Evolutionary conservation across 30 jellyfish, hydroid and myxozoan genomes (phyloP).

Genomic region (Hydra vulgaris): DNA sequence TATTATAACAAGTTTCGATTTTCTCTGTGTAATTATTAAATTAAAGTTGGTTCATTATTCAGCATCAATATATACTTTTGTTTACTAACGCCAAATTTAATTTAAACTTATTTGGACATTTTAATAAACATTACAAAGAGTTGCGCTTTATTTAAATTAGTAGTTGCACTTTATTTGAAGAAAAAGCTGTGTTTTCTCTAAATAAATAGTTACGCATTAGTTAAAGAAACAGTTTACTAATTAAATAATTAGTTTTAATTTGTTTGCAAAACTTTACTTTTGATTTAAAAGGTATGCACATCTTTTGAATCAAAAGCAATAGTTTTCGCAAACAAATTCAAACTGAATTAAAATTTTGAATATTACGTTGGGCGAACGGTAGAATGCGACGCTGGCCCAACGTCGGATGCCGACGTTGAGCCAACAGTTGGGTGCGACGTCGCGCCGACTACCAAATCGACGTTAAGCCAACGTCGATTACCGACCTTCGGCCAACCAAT

Average conservation of each 20-base stretch:
- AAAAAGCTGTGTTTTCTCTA: background rate
- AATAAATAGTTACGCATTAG: background rate
- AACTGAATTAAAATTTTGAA: background rate
- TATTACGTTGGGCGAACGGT: background rate
- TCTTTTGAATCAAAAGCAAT: background rate
- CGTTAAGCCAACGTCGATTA: background rate
- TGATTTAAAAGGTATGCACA: background rate
- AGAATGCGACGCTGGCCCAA: background rate
- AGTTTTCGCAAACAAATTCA: background rate
- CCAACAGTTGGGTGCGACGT: background rate
- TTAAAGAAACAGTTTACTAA: background rate
- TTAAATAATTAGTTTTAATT: background rate
- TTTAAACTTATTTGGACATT: background rate
- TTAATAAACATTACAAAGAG: background rate
- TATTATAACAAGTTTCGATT: background rate
- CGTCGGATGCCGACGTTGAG: background rate
- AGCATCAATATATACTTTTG: background rate
- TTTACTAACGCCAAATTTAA: background rate
- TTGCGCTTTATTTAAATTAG: background rate
- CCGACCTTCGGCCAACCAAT: background rate
- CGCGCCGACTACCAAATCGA: background rate
- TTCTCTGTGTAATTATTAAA: background rate
- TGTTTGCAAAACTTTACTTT: background rate
- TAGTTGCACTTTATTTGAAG: background rate
- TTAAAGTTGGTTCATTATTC: background rate